phyloP scores from a whole-genome alignment of 2,888 invertebrate species.

The Dolichomitus sp. region DNA sequence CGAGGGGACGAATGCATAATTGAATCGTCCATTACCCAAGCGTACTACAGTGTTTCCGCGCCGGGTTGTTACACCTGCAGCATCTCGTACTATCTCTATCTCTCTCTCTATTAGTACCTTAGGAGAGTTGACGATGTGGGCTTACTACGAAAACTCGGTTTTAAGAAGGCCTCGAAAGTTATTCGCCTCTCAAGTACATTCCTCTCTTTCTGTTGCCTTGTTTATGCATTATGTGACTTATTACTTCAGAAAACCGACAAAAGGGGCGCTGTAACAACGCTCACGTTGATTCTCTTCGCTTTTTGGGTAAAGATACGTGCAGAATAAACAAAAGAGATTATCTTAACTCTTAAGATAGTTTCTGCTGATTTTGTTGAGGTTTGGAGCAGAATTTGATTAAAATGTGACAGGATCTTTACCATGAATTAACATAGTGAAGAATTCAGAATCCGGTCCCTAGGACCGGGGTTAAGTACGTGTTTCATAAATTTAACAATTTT shows the following conservation, averaged over 20 bases:
- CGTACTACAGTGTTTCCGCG: slow-evolving; percentile 61
- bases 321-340: too few species aligned
- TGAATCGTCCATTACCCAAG: slow-evolving; percentile 80
- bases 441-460: too few species aligned
- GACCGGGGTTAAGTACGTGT: too few species aligned
- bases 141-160: slow-evolving; percentile 33
- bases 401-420: too few species aligned
- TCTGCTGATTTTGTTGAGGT: too few species aligned
- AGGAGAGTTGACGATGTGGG: slow-evolving; percentile 18
- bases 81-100: slow-evolving; percentile 21
- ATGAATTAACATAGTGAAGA: too few species aligned
- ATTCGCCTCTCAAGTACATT: slow-evolving; percentile 9
- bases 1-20: slow-evolving; percentile 80
- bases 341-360: too few species aligned
- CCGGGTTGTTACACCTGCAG: slow-evolving; percentile 45
- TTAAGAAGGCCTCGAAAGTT: slow-evolving; percentile 33
- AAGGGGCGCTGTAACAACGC: background rate
- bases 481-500: too few species aligned
- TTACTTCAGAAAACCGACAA: background rate
- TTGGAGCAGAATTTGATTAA: too few species aligned
- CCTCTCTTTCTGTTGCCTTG: background rate
- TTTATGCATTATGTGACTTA: background rate
- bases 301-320: background rate
- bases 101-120: slow-evolving; percentile 27
- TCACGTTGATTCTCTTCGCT: background rate